Base-by-base conservation (phyloP, 2,113 vertebrate genomes). In the Heterochromis multidens region DNA sequence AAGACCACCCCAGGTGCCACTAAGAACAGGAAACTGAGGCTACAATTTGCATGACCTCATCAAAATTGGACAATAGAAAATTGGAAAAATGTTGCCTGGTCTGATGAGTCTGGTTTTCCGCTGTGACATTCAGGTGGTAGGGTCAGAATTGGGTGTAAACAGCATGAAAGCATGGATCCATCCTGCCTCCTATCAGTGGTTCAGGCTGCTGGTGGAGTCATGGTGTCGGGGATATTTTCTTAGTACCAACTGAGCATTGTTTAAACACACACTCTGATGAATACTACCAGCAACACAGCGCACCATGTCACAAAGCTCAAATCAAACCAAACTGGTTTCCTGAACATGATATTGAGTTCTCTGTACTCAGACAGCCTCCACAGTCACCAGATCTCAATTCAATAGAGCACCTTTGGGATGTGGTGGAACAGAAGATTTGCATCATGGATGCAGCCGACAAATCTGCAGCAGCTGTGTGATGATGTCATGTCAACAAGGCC, bases 281-380 rank as follows among this genome's bases (percentile, higher is more conserved):
- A 6, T 6, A 35, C 63, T 43, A 43, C 63, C 63, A 43, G 37
- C 63, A 67, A 13, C n/a, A 67, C 43, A 23, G 43, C n/a, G 25
- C 37, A 43, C 40, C 43, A 16, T 14, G 43, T 49, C 37, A 43
- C 35, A 43, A 70, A 46, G 37, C 63, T 43, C 43, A 17, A 2
- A 43, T 67, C 37, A 43, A 1, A 25, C 37, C 63, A 25, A 43
- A 70, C 63, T 25, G 37, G 14, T 46, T 46, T 70, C 40, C 9
- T 46, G 65, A 70, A 27, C 65, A 70, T 23, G 46, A 19, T 23
- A 46, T 8, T 70, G 5, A 70, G 40, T 46, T 70, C 23, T 27
- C 8, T 0, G 0, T 70, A 0, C 40, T 70, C 65, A 70, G 11
- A 19, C 17, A 46, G 37, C 27, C 40, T 46, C 6, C 9, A 2